Conservation (phyloP, 92 coral and sea anemone genomes). For the Hydrozoanthus gracilis region DNA sequence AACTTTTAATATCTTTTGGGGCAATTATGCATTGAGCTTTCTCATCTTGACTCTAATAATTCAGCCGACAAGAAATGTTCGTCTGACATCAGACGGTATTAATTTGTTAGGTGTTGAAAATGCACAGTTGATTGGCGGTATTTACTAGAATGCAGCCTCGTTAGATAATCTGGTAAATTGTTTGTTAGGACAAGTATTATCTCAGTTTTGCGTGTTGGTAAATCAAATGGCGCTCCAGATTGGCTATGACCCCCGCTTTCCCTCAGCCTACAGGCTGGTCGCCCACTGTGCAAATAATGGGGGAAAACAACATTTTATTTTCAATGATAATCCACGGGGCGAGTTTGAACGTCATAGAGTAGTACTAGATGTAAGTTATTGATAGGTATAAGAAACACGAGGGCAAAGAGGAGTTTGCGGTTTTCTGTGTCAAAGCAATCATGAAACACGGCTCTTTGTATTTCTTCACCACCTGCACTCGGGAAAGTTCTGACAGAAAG, state of each 20-base stretch:
- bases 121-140: slow-evolving; percentile 37
- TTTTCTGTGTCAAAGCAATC: slow-evolving; percentile 47
- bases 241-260: slow-evolving; percentile 32
- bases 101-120: slow-evolving; percentile 42
- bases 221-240: not conserved
- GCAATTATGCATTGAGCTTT: slow-evolving; percentile 4
- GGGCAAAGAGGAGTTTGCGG: slow-evolving; percentile 42
- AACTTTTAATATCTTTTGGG: slow-evolving; percentile 1
- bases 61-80: slow-evolving; percentile 21
- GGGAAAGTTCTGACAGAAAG: slow-evolving; percentile 43
- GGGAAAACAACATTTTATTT: slow-evolving; percentile 22
- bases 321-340: slow-evolving; percentile 22
- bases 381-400: slow-evolving; percentile 47
- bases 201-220: slow-evolving; percentile 19
- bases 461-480: slow-evolving; percentile 10
- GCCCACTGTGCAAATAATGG: slow-evolving; percentile 20
- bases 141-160: slow-evolving; percentile 24
- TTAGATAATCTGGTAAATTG: slow-evolving; percentile 48
- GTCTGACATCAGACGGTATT: slow-evolving; percentile 17
- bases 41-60: slow-evolving; percentile 9
- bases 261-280: not conserved
- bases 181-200: slow-evolving; percentile 11
- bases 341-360: slow-evolving; percentile 5
- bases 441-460: slow-evolving; percentile 9
- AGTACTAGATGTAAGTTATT: not conserved